These are phyloP conservation scores for Cebuella pygmaea DNA, from an alignment of 2,797 vertebrate genomes.

Conservation along the genomic window DNA sequence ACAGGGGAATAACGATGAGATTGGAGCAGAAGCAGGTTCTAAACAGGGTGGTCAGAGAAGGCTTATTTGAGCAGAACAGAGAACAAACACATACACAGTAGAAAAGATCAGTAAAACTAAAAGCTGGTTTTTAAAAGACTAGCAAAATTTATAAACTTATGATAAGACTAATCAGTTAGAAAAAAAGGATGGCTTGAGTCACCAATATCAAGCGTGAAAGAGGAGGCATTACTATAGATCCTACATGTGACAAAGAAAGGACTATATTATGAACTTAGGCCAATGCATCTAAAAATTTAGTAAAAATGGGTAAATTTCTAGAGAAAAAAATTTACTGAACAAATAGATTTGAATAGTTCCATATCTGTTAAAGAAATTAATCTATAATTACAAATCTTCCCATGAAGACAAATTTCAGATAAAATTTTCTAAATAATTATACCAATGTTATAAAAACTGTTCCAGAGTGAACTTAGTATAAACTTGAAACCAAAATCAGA, in stretches of 20 bases:
- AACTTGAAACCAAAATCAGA: not conserved
- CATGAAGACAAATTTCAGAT: not conserved
- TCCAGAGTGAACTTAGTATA: not conserved
- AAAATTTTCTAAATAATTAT: not conserved
- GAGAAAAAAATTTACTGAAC: not conserved
- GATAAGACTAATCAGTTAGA: not conserved
- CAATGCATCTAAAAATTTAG: not conserved
- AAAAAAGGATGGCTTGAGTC: not conserved
- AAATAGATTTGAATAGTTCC: not conserved
- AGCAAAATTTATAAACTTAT: not conserved
- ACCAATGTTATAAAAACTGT: not conserved
- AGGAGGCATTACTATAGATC: not conserved
- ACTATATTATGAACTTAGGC: not conserved
- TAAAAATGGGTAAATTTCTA: not conserved
- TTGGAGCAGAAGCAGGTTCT: not conserved
- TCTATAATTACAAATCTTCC: not conserved
- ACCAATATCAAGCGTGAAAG: not conserved
- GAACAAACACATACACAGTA: not conserved
- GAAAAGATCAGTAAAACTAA: not conserved
- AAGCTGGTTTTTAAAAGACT: not conserved
- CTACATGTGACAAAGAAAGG: not conserved
- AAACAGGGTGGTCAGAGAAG: not conserved
- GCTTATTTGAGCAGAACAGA: not conserved
- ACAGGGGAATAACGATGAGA: not conserved
- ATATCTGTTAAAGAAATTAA: not conserved